Evolutionary conservation across 2,113 vertebrate species (phyloP).

Genomic region (Laterallus jamaicensis): DNA sequence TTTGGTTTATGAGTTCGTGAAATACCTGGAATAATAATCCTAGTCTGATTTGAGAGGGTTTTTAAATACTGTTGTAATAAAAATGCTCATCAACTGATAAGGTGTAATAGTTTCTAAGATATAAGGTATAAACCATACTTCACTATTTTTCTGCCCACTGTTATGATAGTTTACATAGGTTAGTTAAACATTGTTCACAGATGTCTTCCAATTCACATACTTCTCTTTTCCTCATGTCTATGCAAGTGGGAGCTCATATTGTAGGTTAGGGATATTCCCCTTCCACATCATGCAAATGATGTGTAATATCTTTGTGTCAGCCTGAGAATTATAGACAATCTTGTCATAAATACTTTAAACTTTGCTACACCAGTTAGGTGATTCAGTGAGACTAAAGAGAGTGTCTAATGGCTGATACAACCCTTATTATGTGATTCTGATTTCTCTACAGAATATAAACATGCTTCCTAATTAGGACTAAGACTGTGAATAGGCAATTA

Average conservation of each 20-base stretch:
- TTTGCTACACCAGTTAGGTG: neutral
- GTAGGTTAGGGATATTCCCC: neutral
- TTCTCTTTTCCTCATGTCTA: neutral
- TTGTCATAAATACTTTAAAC: neutral
- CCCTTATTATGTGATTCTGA: neutral
- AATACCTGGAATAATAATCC: neutral
- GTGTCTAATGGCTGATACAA: neutral
- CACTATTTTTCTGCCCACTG: neutral
- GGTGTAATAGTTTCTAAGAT: neutral
- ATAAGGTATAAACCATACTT: neutral
- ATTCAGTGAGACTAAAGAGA: neutral
- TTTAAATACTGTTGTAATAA: neutral
- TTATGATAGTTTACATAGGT: neutral
- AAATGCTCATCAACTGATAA: neutral
- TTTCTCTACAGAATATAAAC: slow-evolving; percentile 4
- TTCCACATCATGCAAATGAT: neutral
- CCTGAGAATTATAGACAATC: neutral
- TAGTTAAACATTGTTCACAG: neutral
- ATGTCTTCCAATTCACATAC: neutral
- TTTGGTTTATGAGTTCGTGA: neutral
- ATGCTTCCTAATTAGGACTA: slow-evolving; percentile 19
- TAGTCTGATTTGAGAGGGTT: neutral
- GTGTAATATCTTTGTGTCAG: neutral
- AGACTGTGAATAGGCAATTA: neutral
- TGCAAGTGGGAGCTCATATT: neutral